Conservation (phyloP, 2,113 vertebrate genomes). For the Serinus canaria region DNA sequence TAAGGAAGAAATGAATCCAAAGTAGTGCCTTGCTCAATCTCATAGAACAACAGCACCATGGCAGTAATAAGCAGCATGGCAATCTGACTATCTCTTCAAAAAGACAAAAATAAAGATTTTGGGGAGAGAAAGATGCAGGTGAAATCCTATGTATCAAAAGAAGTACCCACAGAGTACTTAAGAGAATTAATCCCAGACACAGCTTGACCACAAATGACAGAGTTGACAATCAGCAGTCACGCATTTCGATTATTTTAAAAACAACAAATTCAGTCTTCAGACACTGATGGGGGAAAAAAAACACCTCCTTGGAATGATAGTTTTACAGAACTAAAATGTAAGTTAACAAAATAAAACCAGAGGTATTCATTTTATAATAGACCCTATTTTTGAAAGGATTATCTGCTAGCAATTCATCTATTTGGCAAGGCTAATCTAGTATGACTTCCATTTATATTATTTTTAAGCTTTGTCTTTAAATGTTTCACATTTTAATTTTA, state of each 20-base stretch:
- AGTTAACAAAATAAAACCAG: neutral
- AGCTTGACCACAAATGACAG: neutral
- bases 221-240: neutral
- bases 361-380: neutral
- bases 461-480: neutral
- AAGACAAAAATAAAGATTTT: neutral
- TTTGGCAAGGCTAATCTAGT: neutral
- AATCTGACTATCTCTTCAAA: neutral
- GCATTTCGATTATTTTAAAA: neutral
- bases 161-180: neutral
- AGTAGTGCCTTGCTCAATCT: neutral
- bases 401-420: neutral
- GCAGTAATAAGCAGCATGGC: neutral
- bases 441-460: neutral
- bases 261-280: neutral
- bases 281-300: fast-evolving
- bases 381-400: neutral
- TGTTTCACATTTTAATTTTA: neutral
- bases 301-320: neutral
- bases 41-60: fast-evolving
- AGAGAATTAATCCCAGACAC: neutral
- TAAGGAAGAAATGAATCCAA: neutral
- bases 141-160: neutral
- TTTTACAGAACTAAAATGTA: neutral
- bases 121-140: neutral